A percentile compares a stretch with the other conserved stretches of the same genome.
phyloP scores from a whole-genome alignment of 2,888 invertebrate species.

The Eristalinus aeneus region DNA sequence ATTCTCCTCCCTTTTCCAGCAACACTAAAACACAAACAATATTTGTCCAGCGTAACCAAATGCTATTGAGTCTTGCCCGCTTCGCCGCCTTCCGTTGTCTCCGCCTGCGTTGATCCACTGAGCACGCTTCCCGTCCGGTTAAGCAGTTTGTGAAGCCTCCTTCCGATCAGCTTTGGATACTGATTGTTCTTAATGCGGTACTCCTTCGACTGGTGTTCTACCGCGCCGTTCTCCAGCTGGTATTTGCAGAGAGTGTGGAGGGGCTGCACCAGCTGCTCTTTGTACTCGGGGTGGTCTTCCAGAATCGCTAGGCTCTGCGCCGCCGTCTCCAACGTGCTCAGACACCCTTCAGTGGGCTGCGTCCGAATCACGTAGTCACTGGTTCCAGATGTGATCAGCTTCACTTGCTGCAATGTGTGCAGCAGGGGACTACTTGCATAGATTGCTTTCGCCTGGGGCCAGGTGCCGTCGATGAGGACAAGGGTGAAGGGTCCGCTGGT shows the following conservation, averaged over 20 bases:
- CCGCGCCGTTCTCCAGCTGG: conserved; percentile 95
- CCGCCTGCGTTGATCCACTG: background rate
- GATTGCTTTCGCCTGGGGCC: conserved; percentile 97
- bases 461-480: conserved; percentile 95
- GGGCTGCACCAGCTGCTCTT: conserved; percentile 87
- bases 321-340: conserved; percentile 87
- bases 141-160: conserved; percentile 85
- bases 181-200: conserved; percentile 89
- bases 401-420: conserved; percentile 89
- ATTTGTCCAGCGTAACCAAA: background rate
- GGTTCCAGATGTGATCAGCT: conserved; percentile 86
- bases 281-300: conserved; percentile 85
- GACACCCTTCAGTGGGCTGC: conserved; percentile 94
- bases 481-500: conserved; percentile 85
- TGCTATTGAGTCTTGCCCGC: conserved; percentile 28
- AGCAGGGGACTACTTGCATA: conserved; percentile 90
- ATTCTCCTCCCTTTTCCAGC: background rate
- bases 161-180: conserved; percentile 91
- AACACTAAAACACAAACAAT: background rate
- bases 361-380: conserved; percentile 96
- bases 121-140: conserved; percentile 75
- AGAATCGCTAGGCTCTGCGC: conserved; percentile 84
- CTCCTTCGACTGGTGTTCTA: conserved; percentile 96
- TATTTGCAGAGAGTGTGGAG: conserved; percentile 91
- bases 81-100: background rate